Evolutionary conservation across 2,113 vertebrate genomes (phyloP).

Genomic region (Tursiops truncatus): DNA sequence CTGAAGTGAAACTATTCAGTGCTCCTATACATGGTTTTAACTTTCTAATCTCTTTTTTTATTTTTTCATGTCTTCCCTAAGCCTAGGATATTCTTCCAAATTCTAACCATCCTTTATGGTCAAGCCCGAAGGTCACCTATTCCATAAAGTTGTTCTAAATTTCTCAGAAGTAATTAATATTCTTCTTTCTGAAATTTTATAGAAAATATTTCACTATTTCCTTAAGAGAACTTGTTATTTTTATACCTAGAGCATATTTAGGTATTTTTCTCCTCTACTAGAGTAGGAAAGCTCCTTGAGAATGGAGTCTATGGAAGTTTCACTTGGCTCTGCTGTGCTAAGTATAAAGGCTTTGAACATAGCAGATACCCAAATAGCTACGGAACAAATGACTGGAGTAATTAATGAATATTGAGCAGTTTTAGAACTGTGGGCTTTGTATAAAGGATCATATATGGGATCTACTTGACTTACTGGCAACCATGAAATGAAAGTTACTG

Average conservation of each 20-base stretch:
- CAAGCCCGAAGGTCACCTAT: not conserved
- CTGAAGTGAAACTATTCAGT: not conserved
- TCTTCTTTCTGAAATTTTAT: not conserved
- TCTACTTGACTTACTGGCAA: not conserved
- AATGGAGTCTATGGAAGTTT: not conserved
- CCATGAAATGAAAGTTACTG: not conserved
- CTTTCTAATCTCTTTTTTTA: not conserved
- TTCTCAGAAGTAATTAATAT: not conserved
- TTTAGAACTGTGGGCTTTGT: not conserved
- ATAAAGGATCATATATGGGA: not conserved
- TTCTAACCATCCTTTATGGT: not conserved
- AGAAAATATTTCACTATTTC: not conserved
- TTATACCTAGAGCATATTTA: conserved; percentile 1
- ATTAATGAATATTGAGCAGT: not conserved
- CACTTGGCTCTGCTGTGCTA: not conserved
- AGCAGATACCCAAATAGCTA: not conserved
- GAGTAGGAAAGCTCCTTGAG: not conserved
- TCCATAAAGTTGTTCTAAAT: not conserved
- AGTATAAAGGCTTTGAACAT: not conserved
- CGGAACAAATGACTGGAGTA: not conserved
- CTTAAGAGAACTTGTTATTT: not conserved
- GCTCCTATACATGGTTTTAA: not conserved
- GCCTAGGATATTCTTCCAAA: not conserved
- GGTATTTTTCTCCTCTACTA: not conserved
- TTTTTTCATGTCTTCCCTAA: not conserved